Conservation (phyloP, 2,113 vertebrate species). For the Hemibagrus wyckioides region DNA sequence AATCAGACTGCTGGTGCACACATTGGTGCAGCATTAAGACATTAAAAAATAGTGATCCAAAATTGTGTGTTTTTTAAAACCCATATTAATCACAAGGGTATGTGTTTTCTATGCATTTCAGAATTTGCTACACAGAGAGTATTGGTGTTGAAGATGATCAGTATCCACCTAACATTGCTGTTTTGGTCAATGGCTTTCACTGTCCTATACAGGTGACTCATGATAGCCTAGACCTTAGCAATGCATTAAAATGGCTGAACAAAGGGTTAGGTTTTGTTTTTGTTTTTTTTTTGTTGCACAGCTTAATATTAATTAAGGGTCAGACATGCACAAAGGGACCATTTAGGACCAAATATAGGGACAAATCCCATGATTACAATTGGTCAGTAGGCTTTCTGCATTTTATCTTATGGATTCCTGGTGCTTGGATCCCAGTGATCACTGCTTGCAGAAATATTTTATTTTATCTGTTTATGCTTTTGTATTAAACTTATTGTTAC, state of each 20-base stretch:
- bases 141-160: slow-evolving; percentile 84
- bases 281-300: background rate
- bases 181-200: slow-evolving; percentile 81
- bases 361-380: background rate
- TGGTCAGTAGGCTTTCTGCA: background rate
- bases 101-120: slow-evolving; percentile 55
- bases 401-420: background rate
- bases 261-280: background rate
- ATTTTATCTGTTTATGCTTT: background rate
- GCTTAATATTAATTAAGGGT: background rate
- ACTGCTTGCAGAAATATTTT: background rate
- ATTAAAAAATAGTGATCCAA: background rate
- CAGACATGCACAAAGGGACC: background rate
- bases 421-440: background rate
- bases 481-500: background rate
- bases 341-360: background rate
- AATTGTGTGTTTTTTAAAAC: background rate
- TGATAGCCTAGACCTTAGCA: background rate
- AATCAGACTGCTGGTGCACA: background rate
- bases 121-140: slow-evolving; percentile 84
- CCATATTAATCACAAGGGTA: background rate
- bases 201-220: slow-evolving; percentile 78
- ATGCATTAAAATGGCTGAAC: background rate
- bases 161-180: slow-evolving; percentile 81
- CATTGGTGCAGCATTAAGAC: too few relatives aligned